Conservation (phyloP, 2,797 vertebrate genomes). For the Hylomyscus alleni region DNA sequence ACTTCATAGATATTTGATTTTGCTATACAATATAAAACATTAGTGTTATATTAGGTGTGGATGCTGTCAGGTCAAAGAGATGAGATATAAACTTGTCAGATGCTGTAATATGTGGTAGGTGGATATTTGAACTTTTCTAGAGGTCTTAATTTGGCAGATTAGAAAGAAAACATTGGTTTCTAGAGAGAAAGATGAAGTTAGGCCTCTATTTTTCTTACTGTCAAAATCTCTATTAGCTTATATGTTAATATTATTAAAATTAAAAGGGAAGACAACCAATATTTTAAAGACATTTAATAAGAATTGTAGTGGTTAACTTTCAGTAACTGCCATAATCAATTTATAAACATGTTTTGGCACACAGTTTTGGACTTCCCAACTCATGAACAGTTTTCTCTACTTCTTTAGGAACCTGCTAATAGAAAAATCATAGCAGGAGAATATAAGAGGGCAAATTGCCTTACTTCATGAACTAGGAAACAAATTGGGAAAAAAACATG, state of each 20-base stretch:
- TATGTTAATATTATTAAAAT: neutral
- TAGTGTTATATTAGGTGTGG: neutral
- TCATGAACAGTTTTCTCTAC: neutral
- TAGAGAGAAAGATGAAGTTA: neutral
- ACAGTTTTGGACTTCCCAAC: neutral
- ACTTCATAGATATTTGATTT: neutral
- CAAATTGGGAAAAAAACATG: neutral
- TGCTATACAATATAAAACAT: neutral
- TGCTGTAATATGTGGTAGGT: neutral
- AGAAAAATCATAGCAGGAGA: neutral
- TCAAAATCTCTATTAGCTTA: neutral
- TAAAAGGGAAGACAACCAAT: neutral
- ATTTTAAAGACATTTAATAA: neutral
- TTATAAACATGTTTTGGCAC: neutral
- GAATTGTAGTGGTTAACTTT: neutral
- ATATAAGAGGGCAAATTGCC: neutral
- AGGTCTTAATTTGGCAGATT: neutral
- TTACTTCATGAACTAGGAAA: neutral
- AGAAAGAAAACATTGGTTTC: neutral
- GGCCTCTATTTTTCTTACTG: neutral
- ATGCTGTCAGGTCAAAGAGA: neutral
- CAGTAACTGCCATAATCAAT: neutral
- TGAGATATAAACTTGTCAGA: neutral
- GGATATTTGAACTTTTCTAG: neutral
- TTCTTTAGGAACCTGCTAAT: neutral